These are phyloP conservation scores for Lithobates sylvaticus DNA, from an alignment of 2,797 vertebrate species.

Conservation along the genomic window DNA sequence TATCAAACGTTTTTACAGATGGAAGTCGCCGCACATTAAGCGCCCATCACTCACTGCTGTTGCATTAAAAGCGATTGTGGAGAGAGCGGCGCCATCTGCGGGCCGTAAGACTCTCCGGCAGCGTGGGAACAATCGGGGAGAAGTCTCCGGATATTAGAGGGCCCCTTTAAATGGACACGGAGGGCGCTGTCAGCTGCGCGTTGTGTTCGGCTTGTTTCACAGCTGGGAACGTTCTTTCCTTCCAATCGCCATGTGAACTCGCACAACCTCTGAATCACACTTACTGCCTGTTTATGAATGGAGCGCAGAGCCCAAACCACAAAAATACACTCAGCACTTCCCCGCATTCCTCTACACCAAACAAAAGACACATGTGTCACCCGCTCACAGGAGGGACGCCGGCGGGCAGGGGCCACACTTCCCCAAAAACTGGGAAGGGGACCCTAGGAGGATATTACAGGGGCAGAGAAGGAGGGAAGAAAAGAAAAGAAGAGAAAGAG, in stretches of 20 bases:
- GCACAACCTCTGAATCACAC: slow-evolving; percentile 23
- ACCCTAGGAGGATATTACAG: too few relatives aligned
- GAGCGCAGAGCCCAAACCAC: neutral
- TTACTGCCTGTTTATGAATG: neutral
- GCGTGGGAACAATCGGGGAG: too few relatives aligned
- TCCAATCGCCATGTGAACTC: slow-evolving; percentile 8
- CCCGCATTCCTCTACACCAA: neutral
- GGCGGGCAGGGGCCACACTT: neutral
- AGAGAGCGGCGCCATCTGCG: too few relatives aligned
- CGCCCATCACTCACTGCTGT: too few relatives aligned
- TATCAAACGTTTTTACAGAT: too few relatives aligned
- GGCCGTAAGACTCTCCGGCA: too few relatives aligned
- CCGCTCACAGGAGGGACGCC: neutral
- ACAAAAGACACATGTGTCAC: too few relatives aligned
- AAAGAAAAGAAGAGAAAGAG: neutral
- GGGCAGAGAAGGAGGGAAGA: neutral
- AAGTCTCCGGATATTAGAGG: too few relatives aligned
- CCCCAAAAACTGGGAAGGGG: neutral
- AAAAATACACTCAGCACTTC: slow-evolving; percentile 2
- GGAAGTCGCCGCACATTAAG: too few relatives aligned
- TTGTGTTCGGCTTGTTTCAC: neutral
- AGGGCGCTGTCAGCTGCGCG: neutral
- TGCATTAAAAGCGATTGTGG: too few relatives aligned
- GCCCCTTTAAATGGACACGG: too few relatives aligned
- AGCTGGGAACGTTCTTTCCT: neutral